These are phyloP conservation scores for Lepus oiostolus DNA, from an alignment of 2,797 vertebrate species.

Conservation along the genomic window DNA sequence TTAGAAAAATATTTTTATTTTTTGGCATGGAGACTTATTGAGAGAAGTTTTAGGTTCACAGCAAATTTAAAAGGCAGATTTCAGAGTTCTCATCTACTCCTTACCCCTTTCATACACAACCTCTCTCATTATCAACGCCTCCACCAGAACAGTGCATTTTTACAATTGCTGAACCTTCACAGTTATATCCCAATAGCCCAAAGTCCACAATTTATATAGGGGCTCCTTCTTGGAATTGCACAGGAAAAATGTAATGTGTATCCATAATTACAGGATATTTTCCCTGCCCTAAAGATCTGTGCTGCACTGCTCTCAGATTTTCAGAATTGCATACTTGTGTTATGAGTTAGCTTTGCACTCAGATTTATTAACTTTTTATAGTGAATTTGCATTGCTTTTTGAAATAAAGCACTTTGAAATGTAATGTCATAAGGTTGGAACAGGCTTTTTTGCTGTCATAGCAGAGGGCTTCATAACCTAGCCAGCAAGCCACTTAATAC, in stretches of 20 bases:
- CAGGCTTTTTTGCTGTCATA: not conserved
- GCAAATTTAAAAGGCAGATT: not conserved
- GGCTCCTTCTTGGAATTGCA: not conserved
- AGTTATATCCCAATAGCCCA: accelerated
- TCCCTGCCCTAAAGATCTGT: not conserved
- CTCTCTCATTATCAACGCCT: not conserved
- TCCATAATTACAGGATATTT: not conserved
- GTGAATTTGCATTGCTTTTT: not conserved
- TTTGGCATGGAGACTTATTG: not conserved
- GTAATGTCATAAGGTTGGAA: not conserved
- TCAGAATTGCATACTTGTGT: not conserved
- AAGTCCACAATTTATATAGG: not conserved
- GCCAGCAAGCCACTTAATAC: not conserved
- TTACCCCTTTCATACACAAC: accelerated
- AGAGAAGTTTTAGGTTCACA: not conserved
- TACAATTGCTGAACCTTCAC: not conserved
- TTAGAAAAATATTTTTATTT: not conserved
- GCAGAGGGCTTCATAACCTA: not conserved
- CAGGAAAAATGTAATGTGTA: not conserved
- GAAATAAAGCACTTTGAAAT: not conserved
- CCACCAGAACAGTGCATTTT: not conserved
- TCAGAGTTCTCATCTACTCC: not conserved
- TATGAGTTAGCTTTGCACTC: not conserved
- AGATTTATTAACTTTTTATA: not conserved
- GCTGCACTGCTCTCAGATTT: not conserved